These are phyloP conservation scores for Melitaea athalia DNA, from an alignment of 2,888 invertebrate genomes.

Conservation along the genomic window DNA sequence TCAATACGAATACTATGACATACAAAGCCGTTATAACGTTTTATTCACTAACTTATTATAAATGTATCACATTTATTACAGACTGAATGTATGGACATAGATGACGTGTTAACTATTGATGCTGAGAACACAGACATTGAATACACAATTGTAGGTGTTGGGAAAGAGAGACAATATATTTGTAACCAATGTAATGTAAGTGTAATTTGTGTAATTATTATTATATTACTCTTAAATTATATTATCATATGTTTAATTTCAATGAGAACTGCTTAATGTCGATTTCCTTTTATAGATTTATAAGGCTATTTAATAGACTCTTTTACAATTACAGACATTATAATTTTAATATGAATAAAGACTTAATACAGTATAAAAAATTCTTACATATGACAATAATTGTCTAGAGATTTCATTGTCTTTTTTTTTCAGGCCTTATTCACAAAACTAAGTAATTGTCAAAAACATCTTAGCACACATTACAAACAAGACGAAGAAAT, in stretches of 20 bases:
- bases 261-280: too few species aligned
- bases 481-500: slow-evolving; percentile 35
- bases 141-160: slow-evolving; percentile 48
- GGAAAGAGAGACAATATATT: slow-evolving; percentile 53
- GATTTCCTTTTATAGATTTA: too few species aligned
- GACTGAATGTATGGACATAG: slow-evolving; percentile 55
- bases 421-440: slow-evolving; percentile 60
- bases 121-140: slow-evolving; percentile 45
- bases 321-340: neutral
- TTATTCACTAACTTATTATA: neutral
- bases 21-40: neutral
- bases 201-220: slow-evolving; percentile 26
- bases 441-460: slow-evolving; percentile 54
- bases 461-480: slow-evolving; percentile 64
- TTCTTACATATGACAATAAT: neutral
- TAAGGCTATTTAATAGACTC: neutral
- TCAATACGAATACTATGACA: neutral
- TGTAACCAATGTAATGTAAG: slow-evolving; percentile 67
- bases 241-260: too few species aligned
- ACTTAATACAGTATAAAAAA: neutral
- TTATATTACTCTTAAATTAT: neutral
- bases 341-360: too few species aligned
- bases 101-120: slow-evolving; percentile 55
- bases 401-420: neutral
- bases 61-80: slow-evolving; percentile 42